Evolutionary conservation across 2,888 invertebrate species (phyloP).

Genomic region (Tipula lateralis): DNA sequence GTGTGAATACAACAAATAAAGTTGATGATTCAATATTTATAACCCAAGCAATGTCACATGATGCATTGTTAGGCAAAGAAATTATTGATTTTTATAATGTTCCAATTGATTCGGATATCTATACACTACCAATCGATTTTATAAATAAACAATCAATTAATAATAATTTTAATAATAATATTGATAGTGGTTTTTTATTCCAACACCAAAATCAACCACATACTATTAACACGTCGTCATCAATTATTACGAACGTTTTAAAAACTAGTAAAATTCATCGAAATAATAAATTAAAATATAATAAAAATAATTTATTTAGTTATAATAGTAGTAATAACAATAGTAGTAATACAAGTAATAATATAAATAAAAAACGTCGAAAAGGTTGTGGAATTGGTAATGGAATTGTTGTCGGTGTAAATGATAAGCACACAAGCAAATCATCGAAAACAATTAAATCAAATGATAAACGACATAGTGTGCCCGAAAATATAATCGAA

Average conservation of each 20-base stretch:
- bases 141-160: slow-evolving; percentile 49
- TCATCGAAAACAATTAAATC: slow-evolving; percentile 31
- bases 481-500: slow-evolving; percentile 63
- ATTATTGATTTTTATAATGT: slow-evolving; percentile 84
- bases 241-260: slow-evolving; percentile 49
- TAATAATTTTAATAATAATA: slow-evolving; percentile 40
- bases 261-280: slow-evolving; percentile 40
- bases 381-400: slow-evolving; percentile 34
- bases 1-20: slow-evolving; percentile 64
- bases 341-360: slow-evolving; percentile 37
- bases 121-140: slow-evolving; percentile 79
- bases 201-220: neutral
- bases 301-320: slow-evolving; percentile 13
- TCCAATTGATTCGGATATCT: slow-evolving; percentile 82
- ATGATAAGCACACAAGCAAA: slow-evolving; percentile 13
- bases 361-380: slow-evolving; percentile 45
- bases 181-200: neutral
- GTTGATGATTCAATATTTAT: slow-evolving; percentile 82
- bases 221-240: slow-evolving; percentile 47
- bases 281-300: neutral
- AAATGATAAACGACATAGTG: slow-evolving; percentile 61
- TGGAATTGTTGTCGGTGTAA: neutral
- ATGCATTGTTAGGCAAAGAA: slow-evolving; percentile 70
- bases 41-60: slow-evolving; percentile 83
- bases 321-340: slow-evolving; percentile 31